A percentile compares a stretch with the other conserved stretches of the same genome.
These are phyloP conservation scores for Mastomys natalensis DNA, from an alignment of 2,113 vertebrate species.

Conservation along the genomic window DNA sequence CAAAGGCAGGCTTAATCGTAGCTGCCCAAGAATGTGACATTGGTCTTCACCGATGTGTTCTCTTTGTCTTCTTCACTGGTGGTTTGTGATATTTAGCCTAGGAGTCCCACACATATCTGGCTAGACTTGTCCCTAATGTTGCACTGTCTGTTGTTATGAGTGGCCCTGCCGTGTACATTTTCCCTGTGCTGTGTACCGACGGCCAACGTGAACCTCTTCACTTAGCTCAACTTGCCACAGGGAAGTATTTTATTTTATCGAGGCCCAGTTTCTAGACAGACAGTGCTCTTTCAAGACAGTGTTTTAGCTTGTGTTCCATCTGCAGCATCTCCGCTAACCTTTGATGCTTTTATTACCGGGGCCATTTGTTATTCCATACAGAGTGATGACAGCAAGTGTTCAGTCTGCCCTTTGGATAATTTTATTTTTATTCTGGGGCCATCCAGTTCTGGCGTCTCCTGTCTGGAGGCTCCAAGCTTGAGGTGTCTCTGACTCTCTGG, in stretches of 20 bases:
- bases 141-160: background rate
- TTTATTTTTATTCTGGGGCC: background rate
- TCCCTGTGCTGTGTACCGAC: background rate
- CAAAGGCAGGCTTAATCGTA: background rate
- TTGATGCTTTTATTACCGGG: background rate
- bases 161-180: background rate
- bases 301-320: background rate
- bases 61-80: background rate
- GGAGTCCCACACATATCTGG: background rate
- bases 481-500: background rate
- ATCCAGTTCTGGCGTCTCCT: background rate
- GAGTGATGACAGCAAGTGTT: background rate
- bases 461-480: background rate
- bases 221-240: background rate
- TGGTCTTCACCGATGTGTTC: background rate
- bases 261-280: background rate
- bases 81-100: background rate
- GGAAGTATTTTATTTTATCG: background rate
- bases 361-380: background rate
- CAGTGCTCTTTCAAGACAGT: background rate
- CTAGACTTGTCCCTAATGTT: background rate
- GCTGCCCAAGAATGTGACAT: background rate
- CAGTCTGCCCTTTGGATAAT: background rate
- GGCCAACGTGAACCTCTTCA: no score
- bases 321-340: background rate